phyloP scores from a whole-genome alignment of 2,113 vertebrate species.

The Chrysemys picta region DNA sequence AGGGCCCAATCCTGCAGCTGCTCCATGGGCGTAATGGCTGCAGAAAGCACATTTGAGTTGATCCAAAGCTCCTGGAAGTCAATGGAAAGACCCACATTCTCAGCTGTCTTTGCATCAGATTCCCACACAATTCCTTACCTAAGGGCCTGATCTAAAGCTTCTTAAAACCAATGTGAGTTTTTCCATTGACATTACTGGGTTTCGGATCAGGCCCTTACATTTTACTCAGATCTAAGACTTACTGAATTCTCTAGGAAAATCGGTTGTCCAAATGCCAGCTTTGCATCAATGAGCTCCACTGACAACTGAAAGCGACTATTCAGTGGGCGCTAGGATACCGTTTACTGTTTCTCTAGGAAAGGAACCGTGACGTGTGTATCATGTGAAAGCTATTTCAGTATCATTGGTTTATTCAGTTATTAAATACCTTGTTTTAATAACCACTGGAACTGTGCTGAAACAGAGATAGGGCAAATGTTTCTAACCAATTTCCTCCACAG shows the following conservation, averaged over 20 bases:
- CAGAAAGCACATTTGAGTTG: not conserved
- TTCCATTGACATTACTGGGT: not conserved
- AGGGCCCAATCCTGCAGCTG: not conserved
- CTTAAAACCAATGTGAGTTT: not conserved
- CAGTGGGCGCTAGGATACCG: not conserved
- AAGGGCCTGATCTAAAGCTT: not conserved
- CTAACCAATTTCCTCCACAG: not conserved
- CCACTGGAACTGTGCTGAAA: not conserved
- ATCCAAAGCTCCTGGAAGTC: not conserved
- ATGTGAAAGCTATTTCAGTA: not conserved
- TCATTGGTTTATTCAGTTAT: not conserved
- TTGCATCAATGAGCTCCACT: not conserved
- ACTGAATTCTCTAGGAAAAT: not conserved
- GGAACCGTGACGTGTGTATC: not conserved
- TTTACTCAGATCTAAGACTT: not conserved
- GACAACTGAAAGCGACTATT: not conserved
- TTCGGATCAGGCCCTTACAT: not conserved
- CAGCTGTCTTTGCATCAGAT: not conserved
- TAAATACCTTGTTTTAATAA: not conserved
- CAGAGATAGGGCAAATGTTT: not conserved
- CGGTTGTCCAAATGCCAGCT: not conserved
- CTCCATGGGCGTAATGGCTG: not conserved
- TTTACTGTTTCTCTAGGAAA: not conserved
- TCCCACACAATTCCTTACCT: not conserved
- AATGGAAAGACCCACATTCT: not conserved